phyloP scores from a whole-genome alignment of 23 tunicate species.

The Ciona savignyi region DNA sequence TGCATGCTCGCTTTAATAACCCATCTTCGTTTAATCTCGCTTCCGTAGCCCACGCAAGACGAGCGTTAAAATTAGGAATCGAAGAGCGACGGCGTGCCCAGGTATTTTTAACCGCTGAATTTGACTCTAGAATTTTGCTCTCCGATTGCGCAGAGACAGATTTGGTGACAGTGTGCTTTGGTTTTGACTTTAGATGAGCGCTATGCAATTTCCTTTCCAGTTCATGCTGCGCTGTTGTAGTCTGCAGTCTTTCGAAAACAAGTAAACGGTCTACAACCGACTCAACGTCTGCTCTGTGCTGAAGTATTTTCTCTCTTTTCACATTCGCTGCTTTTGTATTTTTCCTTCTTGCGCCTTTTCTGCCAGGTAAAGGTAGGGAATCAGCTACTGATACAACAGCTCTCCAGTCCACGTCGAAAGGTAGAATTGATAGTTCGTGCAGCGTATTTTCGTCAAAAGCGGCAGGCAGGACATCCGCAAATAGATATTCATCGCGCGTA shows the following conservation, averaged over 20 bases:
- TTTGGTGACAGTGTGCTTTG: not conserved
- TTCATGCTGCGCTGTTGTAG: slow-evolving; percentile 11
- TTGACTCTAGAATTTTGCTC: not conserved
- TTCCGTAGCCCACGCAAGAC: slow-evolving; percentile 42
- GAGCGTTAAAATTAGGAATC: slow-evolving; percentile 8
- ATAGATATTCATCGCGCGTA: too few species aligned
- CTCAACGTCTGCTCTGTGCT: too few species aligned
- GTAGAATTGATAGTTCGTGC: too few species aligned
- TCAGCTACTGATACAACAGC: too few species aligned
- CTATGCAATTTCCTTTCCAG: slow-evolving; percentile 9
- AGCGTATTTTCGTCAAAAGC: too few species aligned
- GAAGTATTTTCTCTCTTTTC: too few species aligned
- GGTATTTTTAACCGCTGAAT: not conserved
- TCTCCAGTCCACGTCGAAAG: too few species aligned
- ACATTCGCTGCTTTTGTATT: too few species aligned
- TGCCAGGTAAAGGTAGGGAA: too few species aligned
- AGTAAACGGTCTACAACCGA: slow-evolving; percentile 22
- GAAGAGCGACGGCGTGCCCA: slow-evolving; percentile 27
- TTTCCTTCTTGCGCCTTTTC: too few species aligned
- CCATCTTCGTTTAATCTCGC: slow-evolving; percentile 17
- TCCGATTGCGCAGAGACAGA: not conserved
- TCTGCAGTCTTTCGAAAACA: slow-evolving; percentile 23
- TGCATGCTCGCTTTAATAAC: slow-evolving; percentile 21
- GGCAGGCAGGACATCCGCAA: too few species aligned
- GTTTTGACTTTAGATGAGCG: slow-evolving; percentile 18